These are phyloP conservation scores for Pipistrellus kuhlii DNA, from an alignment of 2,797 vertebrate species.

Conservation along the genomic window DNA sequence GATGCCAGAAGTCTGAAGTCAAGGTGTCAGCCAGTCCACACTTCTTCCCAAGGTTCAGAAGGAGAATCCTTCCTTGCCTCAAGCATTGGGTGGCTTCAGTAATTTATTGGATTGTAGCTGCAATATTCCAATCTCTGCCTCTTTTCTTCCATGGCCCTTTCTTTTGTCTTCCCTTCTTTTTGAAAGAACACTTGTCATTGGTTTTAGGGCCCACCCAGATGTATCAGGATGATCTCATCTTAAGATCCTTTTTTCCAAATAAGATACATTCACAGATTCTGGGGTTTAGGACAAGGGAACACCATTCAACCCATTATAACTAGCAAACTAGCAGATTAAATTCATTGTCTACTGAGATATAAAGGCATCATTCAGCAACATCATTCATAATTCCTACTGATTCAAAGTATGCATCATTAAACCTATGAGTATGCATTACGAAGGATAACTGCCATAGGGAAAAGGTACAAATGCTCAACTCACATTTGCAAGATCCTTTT, in stretches of 20 bases:
- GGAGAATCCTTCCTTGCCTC: not conserved
- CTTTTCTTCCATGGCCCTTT: not conserved
- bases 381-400: not conserved
- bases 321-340: not conserved
- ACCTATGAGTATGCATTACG: not conserved
- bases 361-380: not conserved
- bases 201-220: not conserved
- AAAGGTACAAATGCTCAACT: not conserved
- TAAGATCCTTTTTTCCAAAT: not conserved
- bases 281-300: not conserved
- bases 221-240: not conserved
- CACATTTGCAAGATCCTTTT: not conserved
- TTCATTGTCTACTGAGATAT: not conserved
- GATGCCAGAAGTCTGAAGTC: not conserved
- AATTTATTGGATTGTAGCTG: not conserved
- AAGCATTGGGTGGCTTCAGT: not conserved
- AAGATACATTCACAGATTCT: constrained; percentile 2
- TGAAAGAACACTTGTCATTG: not conserved
- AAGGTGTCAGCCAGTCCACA: not conserved
- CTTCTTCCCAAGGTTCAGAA: not conserved
- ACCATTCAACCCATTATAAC: not conserved
- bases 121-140: not conserved
- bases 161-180: not conserved
- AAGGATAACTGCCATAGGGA: not conserved
- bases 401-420: constrained; percentile 24